Percentiles rank a stretch among this genome's conserved stretches.
These are phyloP conservation scores for Aphodius granarius DNA, from an alignment of 2,888 invertebrate species.

Conservation along the genomic window DNA sequence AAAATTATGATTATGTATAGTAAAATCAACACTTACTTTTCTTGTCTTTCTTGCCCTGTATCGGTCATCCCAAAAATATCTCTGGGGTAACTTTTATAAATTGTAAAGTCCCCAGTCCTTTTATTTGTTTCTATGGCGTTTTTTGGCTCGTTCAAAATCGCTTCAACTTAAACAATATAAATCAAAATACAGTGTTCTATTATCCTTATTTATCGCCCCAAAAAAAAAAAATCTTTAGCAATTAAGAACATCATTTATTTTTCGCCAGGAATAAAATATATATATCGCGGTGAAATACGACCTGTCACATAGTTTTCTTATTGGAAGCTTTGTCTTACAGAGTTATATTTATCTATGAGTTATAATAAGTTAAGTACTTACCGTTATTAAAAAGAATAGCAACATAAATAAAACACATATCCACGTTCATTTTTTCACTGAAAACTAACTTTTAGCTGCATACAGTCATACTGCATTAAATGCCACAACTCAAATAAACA, in stretches of 20 bases:
- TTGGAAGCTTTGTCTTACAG: neutral
- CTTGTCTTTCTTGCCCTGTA: neutral
- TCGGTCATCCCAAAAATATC: neutral
- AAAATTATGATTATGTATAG: too few species aligned
- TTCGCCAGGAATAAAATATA: neutral
- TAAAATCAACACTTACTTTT: neutral
- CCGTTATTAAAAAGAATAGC: too few species aligned
- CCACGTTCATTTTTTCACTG: too few species aligned
- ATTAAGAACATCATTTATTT: neutral
- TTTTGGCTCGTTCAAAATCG: neutral
- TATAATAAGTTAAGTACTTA: too few species aligned
- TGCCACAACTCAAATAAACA: too few species aligned
- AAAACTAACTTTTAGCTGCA: too few species aligned
- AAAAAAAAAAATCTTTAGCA: neutral
- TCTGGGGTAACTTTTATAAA: neutral
- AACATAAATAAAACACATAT: too few species aligned
- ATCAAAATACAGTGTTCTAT: too few species aligned
- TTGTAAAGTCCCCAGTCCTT: neutral
- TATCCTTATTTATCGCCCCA: neutral
- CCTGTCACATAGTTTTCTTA: neutral
- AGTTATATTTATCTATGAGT: neutral
- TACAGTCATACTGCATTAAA: too few species aligned
- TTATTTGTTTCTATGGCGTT: neutral
- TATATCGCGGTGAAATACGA: neutral
- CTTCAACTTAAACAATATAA: neutral